phyloP scores from a whole-genome alignment of 2,113 vertebrate species.

The Miniopterus natalensis region DNA sequence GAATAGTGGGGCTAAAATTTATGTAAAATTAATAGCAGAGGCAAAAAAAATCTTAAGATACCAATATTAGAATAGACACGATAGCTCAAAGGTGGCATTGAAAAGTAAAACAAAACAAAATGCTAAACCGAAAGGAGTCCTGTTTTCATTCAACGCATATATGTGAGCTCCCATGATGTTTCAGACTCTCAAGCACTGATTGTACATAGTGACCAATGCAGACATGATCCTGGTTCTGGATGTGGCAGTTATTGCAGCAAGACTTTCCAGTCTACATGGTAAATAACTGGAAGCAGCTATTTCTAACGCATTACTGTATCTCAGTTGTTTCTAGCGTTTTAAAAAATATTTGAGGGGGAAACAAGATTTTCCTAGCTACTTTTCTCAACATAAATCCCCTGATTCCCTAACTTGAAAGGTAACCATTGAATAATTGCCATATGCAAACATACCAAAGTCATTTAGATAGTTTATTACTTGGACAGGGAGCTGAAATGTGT shows the following conservation, averaged over 20 bases:
- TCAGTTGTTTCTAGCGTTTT: not conserved
- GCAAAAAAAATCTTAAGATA: not conserved
- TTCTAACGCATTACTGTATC: not conserved
- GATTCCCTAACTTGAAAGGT: not conserved
- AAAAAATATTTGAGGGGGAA: not conserved
- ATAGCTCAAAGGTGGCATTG: not conserved
- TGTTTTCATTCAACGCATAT: not conserved
- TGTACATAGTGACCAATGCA: not conserved
- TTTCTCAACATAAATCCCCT: not conserved
- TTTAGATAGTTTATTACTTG: not conserved
- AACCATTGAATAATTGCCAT: not conserved
- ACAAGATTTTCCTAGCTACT: not conserved
- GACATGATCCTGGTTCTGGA: not conserved
- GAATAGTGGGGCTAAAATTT: not conserved
- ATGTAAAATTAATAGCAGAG: not conserved
- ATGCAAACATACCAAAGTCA: not conserved
- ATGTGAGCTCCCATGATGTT: not conserved
- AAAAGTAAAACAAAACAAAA: conserved; percentile 8
- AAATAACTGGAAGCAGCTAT: not conserved
- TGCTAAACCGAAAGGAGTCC: not conserved
- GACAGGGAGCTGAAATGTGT: not conserved
- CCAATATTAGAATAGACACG: not conserved
- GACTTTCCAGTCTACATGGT: not conserved
- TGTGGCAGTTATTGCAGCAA: not conserved
- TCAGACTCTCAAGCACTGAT: not conserved